phyloP scores from a whole-genome alignment of 2,888 invertebrate genomes.

The Crepidodera aurea region DNA sequence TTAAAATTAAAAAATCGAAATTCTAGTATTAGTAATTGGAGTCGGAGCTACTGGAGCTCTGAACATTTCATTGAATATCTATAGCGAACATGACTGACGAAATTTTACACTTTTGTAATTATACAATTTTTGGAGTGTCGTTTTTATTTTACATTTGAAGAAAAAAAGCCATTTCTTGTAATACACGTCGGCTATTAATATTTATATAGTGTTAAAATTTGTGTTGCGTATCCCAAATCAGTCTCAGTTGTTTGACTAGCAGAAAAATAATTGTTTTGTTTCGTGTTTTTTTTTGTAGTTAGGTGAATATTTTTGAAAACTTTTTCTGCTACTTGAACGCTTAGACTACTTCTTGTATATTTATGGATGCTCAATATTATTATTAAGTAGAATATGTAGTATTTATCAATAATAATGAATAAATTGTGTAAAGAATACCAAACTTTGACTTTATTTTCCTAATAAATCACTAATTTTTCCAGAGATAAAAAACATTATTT shows the following conservation, averaged over 20 bases:
- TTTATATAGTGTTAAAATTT: slow-evolving; percentile 50
- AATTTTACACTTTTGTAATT: slow-evolving; percentile 58
- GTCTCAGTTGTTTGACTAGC: slow-evolving; percentile 63
- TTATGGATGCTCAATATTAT: slow-evolving; percentile 63
- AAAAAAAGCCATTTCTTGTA: slow-evolving; percentile 58
- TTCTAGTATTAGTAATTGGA: no score
- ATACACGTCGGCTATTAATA: slow-evolving; percentile 47
- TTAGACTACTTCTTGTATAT: slow-evolving; percentile 61
- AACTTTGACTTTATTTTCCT: neutral
- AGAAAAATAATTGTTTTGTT: slow-evolving; percentile 53
- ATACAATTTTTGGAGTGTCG: slow-evolving; percentile 57
- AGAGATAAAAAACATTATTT: no score
- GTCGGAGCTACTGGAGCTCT: no score
- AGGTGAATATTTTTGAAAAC: slow-evolving; percentile 35
- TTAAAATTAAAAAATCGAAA: no score
- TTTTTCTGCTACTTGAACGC: slow-evolving; percentile 64
- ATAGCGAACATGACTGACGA: slow-evolving; percentile 55
- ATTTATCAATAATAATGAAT: slow-evolving; percentile 61
- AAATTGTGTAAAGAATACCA: slow-evolving; percentile 58
- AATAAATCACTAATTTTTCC: no score
- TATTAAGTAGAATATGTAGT: slow-evolving; percentile 61
- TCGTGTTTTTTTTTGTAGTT: slow-evolving; percentile 38
- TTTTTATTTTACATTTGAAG: slow-evolving; percentile 49
- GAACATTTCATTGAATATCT: no score
- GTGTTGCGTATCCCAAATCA: slow-evolving; percentile 60